A percentile compares a stretch with the other conserved stretches of the same genome.
These are phyloP conservation scores for Microcebus tavaratra DNA, from an alignment of 2,113 vertebrate species.

Conservation along the genomic window DNA sequence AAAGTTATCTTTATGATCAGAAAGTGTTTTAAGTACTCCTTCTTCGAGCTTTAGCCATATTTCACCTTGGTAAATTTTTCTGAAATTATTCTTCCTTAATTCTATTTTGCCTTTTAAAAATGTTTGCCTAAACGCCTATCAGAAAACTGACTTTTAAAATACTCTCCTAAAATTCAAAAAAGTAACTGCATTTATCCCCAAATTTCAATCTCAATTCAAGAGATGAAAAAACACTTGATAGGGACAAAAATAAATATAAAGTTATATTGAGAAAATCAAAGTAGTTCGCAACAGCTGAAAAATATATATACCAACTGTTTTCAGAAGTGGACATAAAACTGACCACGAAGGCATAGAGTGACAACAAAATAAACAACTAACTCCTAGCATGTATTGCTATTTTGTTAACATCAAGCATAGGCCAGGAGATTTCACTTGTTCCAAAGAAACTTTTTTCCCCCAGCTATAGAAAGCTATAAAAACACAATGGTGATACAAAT, in stretches of 20 bases:
- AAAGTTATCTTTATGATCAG: background rate
- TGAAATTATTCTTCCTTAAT: slow-evolving; percentile 13
- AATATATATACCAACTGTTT: background rate
- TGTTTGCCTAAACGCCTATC: background rate
- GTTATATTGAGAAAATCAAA: background rate
- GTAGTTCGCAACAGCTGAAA: background rate
- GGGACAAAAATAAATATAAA: slow-evolving; percentile 12
- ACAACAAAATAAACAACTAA: background rate
- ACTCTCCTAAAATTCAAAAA: background rate
- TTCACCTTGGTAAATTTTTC: background rate
- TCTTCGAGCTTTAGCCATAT: background rate
- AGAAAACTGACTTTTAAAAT: background rate
- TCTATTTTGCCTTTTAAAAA: background rate
- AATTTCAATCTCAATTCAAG: background rate
- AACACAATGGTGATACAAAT: background rate
- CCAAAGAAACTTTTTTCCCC: background rate
- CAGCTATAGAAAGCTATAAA: background rate
- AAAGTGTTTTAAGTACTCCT: background rate
- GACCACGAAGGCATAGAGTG: background rate
- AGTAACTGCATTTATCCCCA: background rate
- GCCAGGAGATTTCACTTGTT: background rate
- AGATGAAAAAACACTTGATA: background rate
- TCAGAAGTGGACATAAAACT: background rate
- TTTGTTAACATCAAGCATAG: background rate
- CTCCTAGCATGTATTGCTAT: background rate